A percentile compares a stretch with the other conserved stretches of the same genome.
Evolutionary conservation across 2,888 invertebrate species (phyloP).

Genomic region (Thymelicus sylvestris): DNA sequence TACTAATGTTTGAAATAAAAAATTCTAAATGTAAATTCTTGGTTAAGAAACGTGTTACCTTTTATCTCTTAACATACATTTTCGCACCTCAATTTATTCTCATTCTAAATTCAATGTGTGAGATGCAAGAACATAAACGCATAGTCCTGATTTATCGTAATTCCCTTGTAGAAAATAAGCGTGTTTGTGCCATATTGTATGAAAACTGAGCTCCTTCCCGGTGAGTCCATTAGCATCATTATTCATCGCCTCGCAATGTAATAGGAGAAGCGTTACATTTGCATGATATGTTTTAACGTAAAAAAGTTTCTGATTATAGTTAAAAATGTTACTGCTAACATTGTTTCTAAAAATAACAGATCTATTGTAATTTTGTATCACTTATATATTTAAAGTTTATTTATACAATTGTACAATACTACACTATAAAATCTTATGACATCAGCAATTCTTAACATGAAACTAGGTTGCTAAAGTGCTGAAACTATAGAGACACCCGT

Average conservation of each 20-base stretch:
- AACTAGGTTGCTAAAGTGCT: too few species aligned
- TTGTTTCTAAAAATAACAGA: not conserved
- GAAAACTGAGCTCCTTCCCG: slow-evolving; percentile 21
- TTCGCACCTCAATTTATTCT: not conserved
- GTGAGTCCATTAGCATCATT: slow-evolving; percentile 32
- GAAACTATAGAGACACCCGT: not conserved
- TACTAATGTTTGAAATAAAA: not conserved
- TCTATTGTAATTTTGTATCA: too few species aligned
- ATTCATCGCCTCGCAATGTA: slow-evolving; percentile 26
- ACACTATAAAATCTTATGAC: too few species aligned
- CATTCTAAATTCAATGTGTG: not conserved
- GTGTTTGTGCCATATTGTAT: slow-evolving; percentile 23
- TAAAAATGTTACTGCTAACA: not conserved
- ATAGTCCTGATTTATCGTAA: slow-evolving; percentile 14
- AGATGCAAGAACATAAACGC: not conserved
- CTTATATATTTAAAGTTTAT: too few species aligned
- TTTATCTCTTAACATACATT: not conserved
- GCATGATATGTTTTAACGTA: slow-evolving; percentile 13
- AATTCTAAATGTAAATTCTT: too few species aligned
- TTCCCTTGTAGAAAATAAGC: slow-evolving; percentile 15
- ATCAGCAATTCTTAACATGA: too few species aligned
- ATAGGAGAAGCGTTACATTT: slow-evolving; percentile 24
- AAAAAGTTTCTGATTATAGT: not conserved
- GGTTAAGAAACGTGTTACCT: too few species aligned
- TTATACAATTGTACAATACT: too few species aligned